Evolutionary conservation across 1,140 invertebrate species (phyloP), one percentile per base, ranked within the genome.

Genomic region (Hylaeus anthracinus): DNA sequence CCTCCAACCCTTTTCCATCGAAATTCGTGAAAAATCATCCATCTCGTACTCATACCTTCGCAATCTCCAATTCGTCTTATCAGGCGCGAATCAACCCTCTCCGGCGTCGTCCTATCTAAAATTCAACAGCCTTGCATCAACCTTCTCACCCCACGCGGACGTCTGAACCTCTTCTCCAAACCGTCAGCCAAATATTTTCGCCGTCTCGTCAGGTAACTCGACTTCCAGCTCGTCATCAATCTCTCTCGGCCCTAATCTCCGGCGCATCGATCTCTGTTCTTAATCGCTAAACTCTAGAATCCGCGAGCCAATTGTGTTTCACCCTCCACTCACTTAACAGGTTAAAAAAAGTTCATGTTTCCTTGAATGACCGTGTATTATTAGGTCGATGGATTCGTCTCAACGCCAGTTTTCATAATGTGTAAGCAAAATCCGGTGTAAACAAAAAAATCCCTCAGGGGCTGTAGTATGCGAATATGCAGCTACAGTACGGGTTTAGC

Each of bases 321-420:
- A 72, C 75, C 80, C 69, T 72, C 67, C 43, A 53, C 76, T 58
- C 26, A 26, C 48, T 51, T 48, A 53, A 73, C 77, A 65, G 0
- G 45, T 6, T 6, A 48, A 48, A 48, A 48, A 1, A 48, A 48
- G 5, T 48, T 48, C 26, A 26, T 26, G 26, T 26, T 26, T 26
- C 26, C 26, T 26, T 26, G 26, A 26, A 26, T 26, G 26, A 26
- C 26, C 26, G 0, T 26, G 26, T 26, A 26, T 26, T 26, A 26
- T 26, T 26, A 26, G n/a, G n/a, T n/a, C n/a, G n/a, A n/a, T n/a
- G n/a, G n/a, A n/a, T n/a, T n/a, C n/a, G n/a, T n/a, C n/a, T n/a
- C n/a, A n/a, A n/a, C n/a, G n/a, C n/a, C n/a, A n/a, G n/a, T n/a
- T n/a, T n/a, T n/a, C n/a, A n/a, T n/a, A n/a, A n/a, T n/a, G n/a